A percentile compares a stretch with the other conserved stretches of the same genome.
Conservation (phyloP, 2,888 invertebrate genomes). For the Aporophyla lueneburgensis region DNA sequence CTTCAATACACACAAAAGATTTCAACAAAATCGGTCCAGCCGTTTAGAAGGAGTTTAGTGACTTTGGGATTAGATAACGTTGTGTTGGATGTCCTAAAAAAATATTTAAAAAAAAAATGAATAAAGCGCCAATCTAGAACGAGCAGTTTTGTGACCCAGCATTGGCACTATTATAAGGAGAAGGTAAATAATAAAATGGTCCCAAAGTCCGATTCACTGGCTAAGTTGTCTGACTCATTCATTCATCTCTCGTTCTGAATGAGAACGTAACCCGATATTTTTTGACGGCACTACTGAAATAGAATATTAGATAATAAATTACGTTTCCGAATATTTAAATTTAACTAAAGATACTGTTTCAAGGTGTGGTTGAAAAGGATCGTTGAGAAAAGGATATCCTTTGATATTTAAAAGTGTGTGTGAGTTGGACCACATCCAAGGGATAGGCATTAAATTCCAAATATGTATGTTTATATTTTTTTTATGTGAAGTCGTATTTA, state of each 20-base stretch:
- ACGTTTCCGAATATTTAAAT: slow-evolving; percentile 47
- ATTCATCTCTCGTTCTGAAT: slow-evolving; percentile 73
- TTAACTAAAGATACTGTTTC: slow-evolving; percentile 32
- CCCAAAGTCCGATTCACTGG: slow-evolving; percentile 29
- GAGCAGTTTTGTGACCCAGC: too few relatives aligned
- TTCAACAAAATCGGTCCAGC: too few relatives aligned
- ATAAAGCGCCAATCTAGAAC: too few relatives aligned
- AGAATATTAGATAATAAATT: slow-evolving; percentile 53
- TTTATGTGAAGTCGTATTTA: too few relatives aligned
- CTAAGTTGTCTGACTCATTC: slow-evolving; percentile 66
- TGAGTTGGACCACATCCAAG: neutral
- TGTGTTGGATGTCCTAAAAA: too few relatives aligned
- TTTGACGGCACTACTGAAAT: slow-evolving; percentile 51
- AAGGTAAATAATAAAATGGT: neutral
- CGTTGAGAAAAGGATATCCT: slow-evolving; percentile 21
- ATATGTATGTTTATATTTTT: too few relatives aligned
- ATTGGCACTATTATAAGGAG: too few relatives aligned
- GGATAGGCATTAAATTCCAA: neutral
- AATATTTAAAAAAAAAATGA: too few relatives aligned
- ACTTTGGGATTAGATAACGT: too few relatives aligned
- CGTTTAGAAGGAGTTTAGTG: too few relatives aligned
- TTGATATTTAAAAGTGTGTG: neutral
- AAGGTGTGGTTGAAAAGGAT: slow-evolving; percentile 14
- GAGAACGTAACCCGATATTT: slow-evolving; percentile 67
- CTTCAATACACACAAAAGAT: too few relatives aligned